Evolutionary conservation across 2,888 invertebrate species (phyloP).

Genomic region (Drosophila limbata): DNA sequence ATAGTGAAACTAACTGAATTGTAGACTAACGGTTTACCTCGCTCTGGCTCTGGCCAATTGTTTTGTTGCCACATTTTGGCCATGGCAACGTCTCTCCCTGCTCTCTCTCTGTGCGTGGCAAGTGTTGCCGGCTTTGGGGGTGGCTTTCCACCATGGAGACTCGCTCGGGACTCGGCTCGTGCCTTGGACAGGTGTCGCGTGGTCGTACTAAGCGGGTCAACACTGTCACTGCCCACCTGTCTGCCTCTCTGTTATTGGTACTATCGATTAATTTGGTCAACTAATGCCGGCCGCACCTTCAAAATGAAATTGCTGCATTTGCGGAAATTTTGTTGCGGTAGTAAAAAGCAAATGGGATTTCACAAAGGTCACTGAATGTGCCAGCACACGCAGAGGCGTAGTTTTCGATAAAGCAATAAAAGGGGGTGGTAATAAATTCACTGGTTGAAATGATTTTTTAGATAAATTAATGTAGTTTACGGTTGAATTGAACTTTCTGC

Average conservation of each 20-base stretch:
- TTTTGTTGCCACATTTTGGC: conserved; percentile 71
- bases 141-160: conserved; percentile 28
- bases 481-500: not conserved
- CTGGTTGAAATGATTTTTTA: not conserved
- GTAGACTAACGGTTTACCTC: conserved; percentile 16
- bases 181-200: conserved; percentile 42
- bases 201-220: conserved; percentile 64
- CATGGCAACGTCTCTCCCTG: conserved; percentile 70
- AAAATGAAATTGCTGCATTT: conserved; percentile 67
- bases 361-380: conserved; percentile 61
- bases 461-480: not conserved
- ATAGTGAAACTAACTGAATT: conserved; percentile 70
- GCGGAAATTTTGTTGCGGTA: conserved; percentile 71
- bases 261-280: conserved; percentile 75
- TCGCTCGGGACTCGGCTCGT: conserved; percentile 13
- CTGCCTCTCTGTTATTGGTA: conserved; percentile 54
- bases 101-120: not conserved
- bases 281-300: conserved; percentile 73
- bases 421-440: conserved; percentile 7
- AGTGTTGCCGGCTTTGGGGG: conserved; percentile 27
- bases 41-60: conserved; percentile 42
- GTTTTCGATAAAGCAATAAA: no score
- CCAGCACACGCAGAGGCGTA: conserved; percentile 24
- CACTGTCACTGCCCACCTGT: conserved; percentile 8
- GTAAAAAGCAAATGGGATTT: conserved; percentile 52